Evolutionary conservation across 2,113 vertebrate genomes (phyloP), one percentile per base, ranked within the genome.

Genomic region (Nematolebias whitei): DNA sequence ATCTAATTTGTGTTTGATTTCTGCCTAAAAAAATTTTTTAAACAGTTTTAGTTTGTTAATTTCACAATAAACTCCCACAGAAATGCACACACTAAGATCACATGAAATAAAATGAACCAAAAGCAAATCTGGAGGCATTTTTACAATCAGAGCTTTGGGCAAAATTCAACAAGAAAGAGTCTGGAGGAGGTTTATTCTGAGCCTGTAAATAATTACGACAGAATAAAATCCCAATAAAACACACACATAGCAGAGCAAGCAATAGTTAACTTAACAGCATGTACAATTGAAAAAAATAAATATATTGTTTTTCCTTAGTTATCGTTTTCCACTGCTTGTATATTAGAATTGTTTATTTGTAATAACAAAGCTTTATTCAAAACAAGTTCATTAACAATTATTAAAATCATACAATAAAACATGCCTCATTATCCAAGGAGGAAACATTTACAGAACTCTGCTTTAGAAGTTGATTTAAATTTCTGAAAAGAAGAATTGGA

Each of bases 191-290:
- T 66, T 58, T 47, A 1, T 2, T n/a, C 52, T 68, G 71, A 80
- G 79, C 61, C 76, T 85, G 85, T 68, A 76, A 83, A 81, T 73
- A 83, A 81, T 87, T 87, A 89, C 24, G 19, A 71, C n/a, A 23
- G 68, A 76, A 82, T 82, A 82, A 80, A 83, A 43, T 72, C 66
- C 16, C 75, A 76, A 69, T 77, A 81, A 86, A 81, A 79, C 71
- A 65, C 71, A 83, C 70, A 74, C 29, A 50, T 58, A 63, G 77
- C 9, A 38, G 59, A 74, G 68, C 32, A 45, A 67, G 63, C 32
- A 64, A 76, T 49, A 43, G 39, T 53, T 52, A 26, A 2, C 52
- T 76, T 57, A 20, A 78, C 48, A 4, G 26, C 54, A 19, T 73
- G 35, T 52, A 8, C 52, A 65, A 64, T 49, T 45, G 9, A 5